Base-by-base conservation (phyloP, 2,888 invertebrate species). In the Urechis unicinctus region DNA sequence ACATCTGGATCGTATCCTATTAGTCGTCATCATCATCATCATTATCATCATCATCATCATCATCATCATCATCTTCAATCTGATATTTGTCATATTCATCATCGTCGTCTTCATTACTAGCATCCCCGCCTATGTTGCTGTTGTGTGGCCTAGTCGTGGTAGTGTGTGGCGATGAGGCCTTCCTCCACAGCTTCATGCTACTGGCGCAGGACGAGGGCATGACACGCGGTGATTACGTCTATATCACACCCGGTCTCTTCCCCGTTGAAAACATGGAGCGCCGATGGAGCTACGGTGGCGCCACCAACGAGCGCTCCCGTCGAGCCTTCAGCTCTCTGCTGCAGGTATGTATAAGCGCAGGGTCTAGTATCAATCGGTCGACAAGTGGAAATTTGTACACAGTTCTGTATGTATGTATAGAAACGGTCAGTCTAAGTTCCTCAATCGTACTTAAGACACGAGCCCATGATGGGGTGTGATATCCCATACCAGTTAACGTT, bases 171-270 rank as follows among this genome's bases (percentile, higher is more conserved):
- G 24, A 43, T 2, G 44, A 29, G 21, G 26, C 42, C 6, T 41
- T 50, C 46, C 21, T 57, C 17, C 41, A 46, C n/a, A 29, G 43
- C 25, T 53, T 62, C 44, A 52, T 62, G 54, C 24, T 56, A 13
- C 25, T 36, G 36, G 62, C 61, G 2, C 42, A 47, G 29, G 36
- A 29, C 3, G 36, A 48, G 31, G 60, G 54, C 4, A 61, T 61
- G 61, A 62, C 60, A 22, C 51, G 50, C 25, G 61, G 60, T 1
- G 60, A 62, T 6, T 63, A 49, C 42, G 63, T 62, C 22, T 63
- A 53, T 53, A 41, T 63, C 50, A 43, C 44, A 17, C 57, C 52
- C 41, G 52, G 42, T n/a, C 31, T 62, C 6, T 30, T 61, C 6
- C 59, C 58, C 9, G 29, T 43, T 17, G 46, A 52, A 2, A 48